phyloP scores from a whole-genome alignment of 1,140 invertebrate species.

The Babylonia areolata region DNA sequence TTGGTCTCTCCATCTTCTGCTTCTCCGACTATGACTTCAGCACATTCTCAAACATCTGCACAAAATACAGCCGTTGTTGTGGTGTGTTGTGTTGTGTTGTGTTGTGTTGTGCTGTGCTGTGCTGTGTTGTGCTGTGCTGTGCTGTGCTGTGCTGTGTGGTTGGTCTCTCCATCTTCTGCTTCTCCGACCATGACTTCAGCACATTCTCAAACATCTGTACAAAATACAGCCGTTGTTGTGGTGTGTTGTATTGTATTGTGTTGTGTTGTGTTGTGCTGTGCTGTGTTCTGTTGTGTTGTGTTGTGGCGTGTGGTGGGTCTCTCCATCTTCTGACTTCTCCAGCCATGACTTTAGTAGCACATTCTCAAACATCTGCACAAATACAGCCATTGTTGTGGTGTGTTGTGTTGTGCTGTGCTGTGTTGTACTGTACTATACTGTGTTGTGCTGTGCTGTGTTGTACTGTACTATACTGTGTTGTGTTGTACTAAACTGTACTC shows the following conservation, averaged over 20 bases:
- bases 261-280: too few species aligned
- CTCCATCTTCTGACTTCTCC: constrained; percentile 86
- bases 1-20: constrained; percentile 78
- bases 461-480: too few species aligned
- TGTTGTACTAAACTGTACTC: constrained; percentile 83
- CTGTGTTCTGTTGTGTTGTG: too few species aligned
- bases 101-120: too few species aligned
- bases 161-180: constrained; percentile 85
- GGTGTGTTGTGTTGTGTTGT: too few species aligned
- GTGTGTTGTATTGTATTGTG: too few species aligned
- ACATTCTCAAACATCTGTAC: constrained; percentile 89
- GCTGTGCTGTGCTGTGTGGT: too few species aligned
- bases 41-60: constrained; percentile 89
- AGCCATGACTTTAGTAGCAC: constrained; percentile 94
- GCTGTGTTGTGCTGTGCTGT: too few species aligned
- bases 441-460: too few species aligned
- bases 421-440: too few species aligned
- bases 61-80: constrained; percentile 49
- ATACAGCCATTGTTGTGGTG: too few species aligned
- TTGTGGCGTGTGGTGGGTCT: constrained; percentile 67
- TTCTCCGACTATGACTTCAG: constrained; percentile 94
- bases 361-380: constrained; percentile 86
- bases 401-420: too few species aligned
- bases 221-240: constrained; percentile 45
- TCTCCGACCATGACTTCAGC: constrained; percentile 94